A percentile compares a stretch with the other conserved stretches of the same genome.
These are phyloP conservation scores for Lacerta viridis DNA, from an alignment of 2,797 vertebrate genomes.

Conservation along the genomic window DNA sequence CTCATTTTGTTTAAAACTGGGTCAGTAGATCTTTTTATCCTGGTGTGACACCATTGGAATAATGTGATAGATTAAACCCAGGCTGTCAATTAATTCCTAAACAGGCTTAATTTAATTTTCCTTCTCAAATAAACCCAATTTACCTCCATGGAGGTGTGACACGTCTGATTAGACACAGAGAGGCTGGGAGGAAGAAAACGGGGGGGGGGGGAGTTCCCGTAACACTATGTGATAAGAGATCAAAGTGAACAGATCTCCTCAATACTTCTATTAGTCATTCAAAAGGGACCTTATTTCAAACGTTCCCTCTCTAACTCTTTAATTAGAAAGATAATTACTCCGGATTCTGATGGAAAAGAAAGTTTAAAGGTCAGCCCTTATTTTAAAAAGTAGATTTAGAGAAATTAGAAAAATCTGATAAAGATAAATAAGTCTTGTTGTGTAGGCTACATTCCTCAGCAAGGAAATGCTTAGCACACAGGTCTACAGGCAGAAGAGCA, in stretches of 20 bases:
- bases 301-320: slow-evolving; percentile 60
- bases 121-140: slow-evolving; percentile 79
- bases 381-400: slow-evolving; percentile 53
- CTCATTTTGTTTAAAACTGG: slow-evolving; percentile 47
- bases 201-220: slow-evolving; percentile 41
- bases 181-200: slow-evolving; percentile 42
- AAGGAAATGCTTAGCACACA: slow-evolving; percentile 22
- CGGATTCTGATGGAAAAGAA: slow-evolving; percentile 44
- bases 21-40: slow-evolving; percentile 62
- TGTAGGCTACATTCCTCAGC: slow-evolving; percentile 12
- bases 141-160: slow-evolving; percentile 76
- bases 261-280: slow-evolving; percentile 61
- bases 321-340: slow-evolving; percentile 72
- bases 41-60: slow-evolving; percentile 59
- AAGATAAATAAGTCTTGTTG: slow-evolving; percentile 31
- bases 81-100: slow-evolving; percentile 75
- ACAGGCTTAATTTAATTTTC: slow-evolving; percentile 80
- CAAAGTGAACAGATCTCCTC: slow-evolving; percentile 65
- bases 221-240: slow-evolving; percentile 63
- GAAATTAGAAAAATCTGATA: slow-evolving; percentile 50
- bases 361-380: slow-evolving; percentile 47
- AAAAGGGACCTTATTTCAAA: slow-evolving; percentile 60
- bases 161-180: slow-evolving; percentile 73
- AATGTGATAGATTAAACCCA: slow-evolving; percentile 74
- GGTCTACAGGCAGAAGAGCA: rapidly evolving